These are phyloP conservation scores for Marcusenius ussheri DNA, from an alignment of 2,113 vertebrate genomes.

Conservation along the genomic window DNA sequence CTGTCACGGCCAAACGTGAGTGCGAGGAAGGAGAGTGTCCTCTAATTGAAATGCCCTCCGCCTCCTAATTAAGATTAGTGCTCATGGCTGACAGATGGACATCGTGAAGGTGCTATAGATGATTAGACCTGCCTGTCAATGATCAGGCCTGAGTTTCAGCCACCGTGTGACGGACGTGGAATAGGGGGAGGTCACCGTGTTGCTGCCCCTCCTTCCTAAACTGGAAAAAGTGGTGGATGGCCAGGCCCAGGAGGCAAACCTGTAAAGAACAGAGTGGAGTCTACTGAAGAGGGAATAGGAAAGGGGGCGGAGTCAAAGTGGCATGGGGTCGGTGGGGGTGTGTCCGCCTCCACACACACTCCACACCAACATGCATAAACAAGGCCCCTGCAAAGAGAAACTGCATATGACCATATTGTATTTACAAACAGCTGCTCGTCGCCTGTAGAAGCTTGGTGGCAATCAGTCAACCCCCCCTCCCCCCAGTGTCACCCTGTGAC, in stretches of 20 bases:
- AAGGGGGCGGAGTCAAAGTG: background rate
- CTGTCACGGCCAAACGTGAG: slow-evolving; percentile 6
- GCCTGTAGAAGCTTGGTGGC: background rate
- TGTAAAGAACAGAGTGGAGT: background rate
- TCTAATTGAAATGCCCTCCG: background rate
- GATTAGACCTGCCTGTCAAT: background rate
- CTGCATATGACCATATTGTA: background rate
- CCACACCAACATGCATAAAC: background rate
- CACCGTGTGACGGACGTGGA: background rate
- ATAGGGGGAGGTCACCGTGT: background rate
- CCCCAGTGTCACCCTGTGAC: background rate
- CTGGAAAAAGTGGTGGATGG: background rate
- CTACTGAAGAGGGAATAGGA: background rate
- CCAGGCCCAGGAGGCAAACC: background rate
- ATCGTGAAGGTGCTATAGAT: background rate
- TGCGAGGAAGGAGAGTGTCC: background rate
- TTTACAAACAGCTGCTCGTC: background rate
- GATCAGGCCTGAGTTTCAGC: background rate
- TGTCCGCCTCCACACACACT: background rate
- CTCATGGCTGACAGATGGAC: background rate
- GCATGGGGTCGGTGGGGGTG: background rate
- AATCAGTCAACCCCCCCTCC: background rate
- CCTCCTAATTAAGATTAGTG: background rate
- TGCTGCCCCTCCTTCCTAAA: background rate
- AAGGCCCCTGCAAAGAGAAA: background rate